Evolutionary conservation across 2,113 vertebrate genomes (phyloP), one percentile per base, ranked within the genome.

Genomic region (Ondatra zibethicus): DNA sequence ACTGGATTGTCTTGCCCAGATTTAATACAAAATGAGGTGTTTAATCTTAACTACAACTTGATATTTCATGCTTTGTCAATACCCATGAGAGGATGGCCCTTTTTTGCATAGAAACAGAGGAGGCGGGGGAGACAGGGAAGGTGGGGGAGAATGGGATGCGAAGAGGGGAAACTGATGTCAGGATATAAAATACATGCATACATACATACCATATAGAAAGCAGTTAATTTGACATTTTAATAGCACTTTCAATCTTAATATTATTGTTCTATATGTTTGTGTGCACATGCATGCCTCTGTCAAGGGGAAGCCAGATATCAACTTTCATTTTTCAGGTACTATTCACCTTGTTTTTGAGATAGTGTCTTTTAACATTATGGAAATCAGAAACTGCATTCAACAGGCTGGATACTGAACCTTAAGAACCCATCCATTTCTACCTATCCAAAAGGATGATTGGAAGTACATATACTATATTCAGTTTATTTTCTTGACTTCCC

Each of bases 121-220:
- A 33, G 13, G n/a, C 2, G 9, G n/a, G n/a, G 4, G 19, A 21
- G 7, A 17, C 5, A 25, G n/a, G 7, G 9, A 33, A 33, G 31
- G 4, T 68, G 5, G 33, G 70, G 9, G 19, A 9, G n/a, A 73
- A 3, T 8, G 8, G 7, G n/a, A 73, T 1, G 19, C 3, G 3
- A 23, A 19, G 36, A 73, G 19, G n/a, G 19, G 8, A 73, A 39
- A 73, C 7, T 8, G n/a, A 72, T 17, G 19, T n/a, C 7, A 39
- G 70, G 19, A 23, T 39, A 7, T n/a, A 73, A 73, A 70, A 70
- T 36, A 70, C 33, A 70, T 70, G 12, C 1, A 66, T 5, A 33
- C 8, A 63, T 27, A 63, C 1, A 42, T 52, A 47, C 45, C 52
- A 52, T 50, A 19, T 10, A 19, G 7, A 45, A 72, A 82, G 84